Conservation (phyloP, 2,113 vertebrate species). For the Furnarius figulus region DNA sequence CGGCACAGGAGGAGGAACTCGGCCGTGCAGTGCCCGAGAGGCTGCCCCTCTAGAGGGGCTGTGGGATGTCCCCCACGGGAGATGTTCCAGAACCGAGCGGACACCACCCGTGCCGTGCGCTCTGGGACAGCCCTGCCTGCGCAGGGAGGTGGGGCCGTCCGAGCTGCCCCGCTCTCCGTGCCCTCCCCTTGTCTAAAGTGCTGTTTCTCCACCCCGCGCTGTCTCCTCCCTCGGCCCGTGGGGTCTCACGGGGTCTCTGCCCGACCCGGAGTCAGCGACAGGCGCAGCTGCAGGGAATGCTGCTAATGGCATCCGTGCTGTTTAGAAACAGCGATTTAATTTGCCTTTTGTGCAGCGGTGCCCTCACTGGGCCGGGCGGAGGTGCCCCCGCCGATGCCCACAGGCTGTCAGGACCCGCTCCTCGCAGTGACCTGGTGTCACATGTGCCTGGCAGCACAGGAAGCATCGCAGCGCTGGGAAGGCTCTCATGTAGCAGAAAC, state of each 20-base stretch:
- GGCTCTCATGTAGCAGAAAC: background rate
- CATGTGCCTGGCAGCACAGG: background rate
- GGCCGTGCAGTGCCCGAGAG: background rate
- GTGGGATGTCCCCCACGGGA: background rate
- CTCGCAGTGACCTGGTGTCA: fast-evolving
- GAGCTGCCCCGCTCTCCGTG: background rate
- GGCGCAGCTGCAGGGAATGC: background rate
- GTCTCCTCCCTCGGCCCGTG: background rate
- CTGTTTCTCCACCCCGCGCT: fast-evolving
- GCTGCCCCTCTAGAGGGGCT: background rate
- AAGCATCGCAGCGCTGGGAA: background rate
- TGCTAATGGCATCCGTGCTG: background rate
- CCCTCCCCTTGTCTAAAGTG: background rate
- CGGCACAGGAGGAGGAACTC: too few species aligned
- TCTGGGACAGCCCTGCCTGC: background rate
- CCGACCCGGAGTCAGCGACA: background rate
- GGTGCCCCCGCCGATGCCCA: fast-evolving
- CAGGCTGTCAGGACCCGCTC: background rate
- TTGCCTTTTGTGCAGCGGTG: background rate
- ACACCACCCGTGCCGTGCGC: background rate
- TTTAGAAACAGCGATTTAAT: background rate
- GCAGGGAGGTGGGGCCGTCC: background rate
- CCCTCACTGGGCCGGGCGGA: background rate
- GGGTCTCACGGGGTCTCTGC: background rate
- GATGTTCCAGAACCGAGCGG: background rate